Evolutionary conservation across 2,113 vertebrate genomes (phyloP).

Genomic region (Lasiurus borealis): DNA sequence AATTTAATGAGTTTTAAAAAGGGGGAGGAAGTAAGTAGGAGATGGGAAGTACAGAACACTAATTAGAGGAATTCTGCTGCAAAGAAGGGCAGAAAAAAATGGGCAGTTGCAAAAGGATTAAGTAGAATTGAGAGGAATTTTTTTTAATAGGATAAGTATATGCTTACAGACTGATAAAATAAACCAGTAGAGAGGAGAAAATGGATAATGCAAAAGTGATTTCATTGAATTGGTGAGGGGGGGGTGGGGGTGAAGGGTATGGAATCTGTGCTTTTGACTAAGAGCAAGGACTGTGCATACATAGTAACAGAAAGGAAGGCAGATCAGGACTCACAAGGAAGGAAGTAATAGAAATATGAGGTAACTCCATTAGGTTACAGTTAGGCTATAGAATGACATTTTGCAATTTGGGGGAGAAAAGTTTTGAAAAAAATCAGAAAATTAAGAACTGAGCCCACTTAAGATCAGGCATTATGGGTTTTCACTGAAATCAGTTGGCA

Average conservation of each 20-base stretch:
- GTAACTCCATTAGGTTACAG: neutral
- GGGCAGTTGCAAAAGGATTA: neutral
- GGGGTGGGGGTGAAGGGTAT: neutral
- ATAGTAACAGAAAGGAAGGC: neutral
- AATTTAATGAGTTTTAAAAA: neutral
- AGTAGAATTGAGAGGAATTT: neutral
- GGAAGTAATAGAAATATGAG: neutral
- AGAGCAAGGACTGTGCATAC: neutral
- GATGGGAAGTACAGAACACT: neutral
- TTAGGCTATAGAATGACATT: neutral
- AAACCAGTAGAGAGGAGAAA: neutral
- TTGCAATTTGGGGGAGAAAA: neutral
- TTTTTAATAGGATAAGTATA: neutral
- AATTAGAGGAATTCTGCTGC: neutral
- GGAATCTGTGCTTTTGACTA: neutral
- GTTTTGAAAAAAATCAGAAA: neutral
- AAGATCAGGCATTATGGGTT: neutral
- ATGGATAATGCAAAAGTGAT: neutral
- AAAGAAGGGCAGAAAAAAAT: neutral
- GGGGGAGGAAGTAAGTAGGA: neutral
- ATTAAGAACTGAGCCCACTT: neutral
- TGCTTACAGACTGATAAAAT: neutral
- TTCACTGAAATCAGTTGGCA: neutral
- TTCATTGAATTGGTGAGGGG: neutral
- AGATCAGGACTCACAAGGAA: neutral